A percentile compares a stretch with the other conserved stretches of the same genome.
Evolutionary conservation across 2,113 vertebrate genomes (phyloP).

Genomic region (Sebastes fasciatus): DNA sequence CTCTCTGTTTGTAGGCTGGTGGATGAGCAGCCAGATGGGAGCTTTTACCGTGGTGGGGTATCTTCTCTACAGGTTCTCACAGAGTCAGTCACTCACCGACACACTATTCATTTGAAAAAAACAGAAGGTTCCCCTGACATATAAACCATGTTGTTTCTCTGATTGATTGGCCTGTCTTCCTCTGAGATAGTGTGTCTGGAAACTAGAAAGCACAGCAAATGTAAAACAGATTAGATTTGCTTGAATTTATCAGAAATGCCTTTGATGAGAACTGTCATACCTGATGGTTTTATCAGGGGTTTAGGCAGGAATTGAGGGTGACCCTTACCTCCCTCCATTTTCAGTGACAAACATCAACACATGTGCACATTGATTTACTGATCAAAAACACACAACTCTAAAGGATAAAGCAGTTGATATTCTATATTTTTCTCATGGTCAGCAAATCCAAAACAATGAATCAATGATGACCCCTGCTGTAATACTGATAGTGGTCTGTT

Average conservation of each 20-base stretch:
- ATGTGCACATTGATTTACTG: background rate
- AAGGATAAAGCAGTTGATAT: background rate
- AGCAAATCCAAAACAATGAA: background rate
- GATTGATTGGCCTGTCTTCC: background rate
- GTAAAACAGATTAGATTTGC: background rate
- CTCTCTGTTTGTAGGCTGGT: conserved; percentile 61
- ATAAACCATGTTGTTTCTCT: background rate
- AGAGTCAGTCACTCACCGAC: conserved; percentile 70
- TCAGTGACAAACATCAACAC: background rate
- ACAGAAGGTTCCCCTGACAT: background rate
- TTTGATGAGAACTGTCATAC: background rate
- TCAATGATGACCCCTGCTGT: background rate
- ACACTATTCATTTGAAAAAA: background rate
- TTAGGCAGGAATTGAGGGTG: background rate
- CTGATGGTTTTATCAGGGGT: background rate
- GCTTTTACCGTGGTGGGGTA: conserved; percentile 73
- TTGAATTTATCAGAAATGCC: background rate
- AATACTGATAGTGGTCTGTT: background rate
- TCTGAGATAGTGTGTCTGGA: background rate
- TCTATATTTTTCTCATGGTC: background rate
- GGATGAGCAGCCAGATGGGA: conserved; percentile 70
- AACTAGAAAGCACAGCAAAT: background rate
- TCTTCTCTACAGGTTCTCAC: conserved; percentile 80
- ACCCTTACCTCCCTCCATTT: background rate
- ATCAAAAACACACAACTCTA: background rate